Conservation (phyloP, 2,888 invertebrate genomes). For the Epiblema foenella region DNA sequence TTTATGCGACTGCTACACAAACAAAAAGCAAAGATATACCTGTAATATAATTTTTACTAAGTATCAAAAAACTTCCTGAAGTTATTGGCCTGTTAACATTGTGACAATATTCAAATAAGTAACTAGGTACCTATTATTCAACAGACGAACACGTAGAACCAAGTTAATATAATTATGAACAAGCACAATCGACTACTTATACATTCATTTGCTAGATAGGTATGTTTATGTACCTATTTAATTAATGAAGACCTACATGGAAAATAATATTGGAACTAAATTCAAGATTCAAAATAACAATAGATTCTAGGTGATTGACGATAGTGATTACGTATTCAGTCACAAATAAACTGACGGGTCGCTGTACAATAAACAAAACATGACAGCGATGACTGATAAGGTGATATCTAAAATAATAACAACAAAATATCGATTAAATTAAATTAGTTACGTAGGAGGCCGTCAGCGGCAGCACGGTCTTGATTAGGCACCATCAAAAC, state of each 20-base stretch:
- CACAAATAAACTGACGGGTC: slow-evolving; percentile 6
- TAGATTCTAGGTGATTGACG: neutral
- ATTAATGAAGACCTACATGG: neutral
- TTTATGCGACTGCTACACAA: too few relatives aligned
- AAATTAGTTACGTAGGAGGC: slow-evolving; percentile 44
- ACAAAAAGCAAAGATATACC: too few relatives aligned
- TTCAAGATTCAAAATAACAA: slow-evolving; percentile 14
- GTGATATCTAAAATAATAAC: slow-evolving; percentile 12
- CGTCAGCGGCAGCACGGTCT: slow-evolving; percentile 44
- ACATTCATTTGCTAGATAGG: slow-evolving; percentile 6
- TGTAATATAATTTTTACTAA: too few relatives aligned
- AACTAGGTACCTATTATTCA: too few relatives aligned
- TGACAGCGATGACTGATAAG: slow-evolving; percentile 27
- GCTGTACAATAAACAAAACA: slow-evolving; percentile 1
- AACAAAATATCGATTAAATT: slow-evolving; percentile 45
- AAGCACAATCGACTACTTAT: neutral
- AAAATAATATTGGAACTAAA: slow-evolving; percentile 5
- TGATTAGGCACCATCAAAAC: slow-evolving; percentile 26
- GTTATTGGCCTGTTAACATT: too few relatives aligned
- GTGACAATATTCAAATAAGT: too few relatives aligned
- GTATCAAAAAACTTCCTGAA: too few relatives aligned
- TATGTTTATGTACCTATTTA: neutral
- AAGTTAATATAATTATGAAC: neutral
- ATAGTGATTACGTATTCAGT: neutral
- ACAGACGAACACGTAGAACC: neutral